phyloP scores from a whole-genome alignment of 64 coral and sea anemone species.

The Actinia equina region DNA sequence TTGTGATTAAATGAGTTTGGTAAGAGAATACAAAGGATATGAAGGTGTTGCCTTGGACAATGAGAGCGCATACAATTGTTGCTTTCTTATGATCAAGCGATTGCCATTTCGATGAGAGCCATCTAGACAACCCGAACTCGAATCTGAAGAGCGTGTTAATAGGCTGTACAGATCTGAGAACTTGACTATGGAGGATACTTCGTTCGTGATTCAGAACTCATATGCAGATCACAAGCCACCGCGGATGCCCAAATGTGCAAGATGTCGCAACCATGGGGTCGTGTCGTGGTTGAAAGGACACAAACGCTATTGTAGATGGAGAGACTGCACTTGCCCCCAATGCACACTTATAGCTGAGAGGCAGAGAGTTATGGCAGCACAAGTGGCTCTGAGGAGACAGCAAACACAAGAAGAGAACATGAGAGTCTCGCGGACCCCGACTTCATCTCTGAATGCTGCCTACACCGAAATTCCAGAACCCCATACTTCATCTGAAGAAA shows the following conservation, averaged over 20 bases:
- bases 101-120: constrained; percentile 6
- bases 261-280: constrained; percentile 86
- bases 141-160: not conserved
- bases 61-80: constrained; percentile 7
- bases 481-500: not conserved
- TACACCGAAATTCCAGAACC: not conserved
- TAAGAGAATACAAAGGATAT: constrained; percentile 3
- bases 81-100: not conserved
- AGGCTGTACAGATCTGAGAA: not conserved
- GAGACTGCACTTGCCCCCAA: constrained; percentile 92
- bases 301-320: constrained; percentile 91
- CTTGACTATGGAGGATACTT: constrained; percentile 35
- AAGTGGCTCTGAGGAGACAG: constrained; percentile 88
- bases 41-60: constrained; percentile 18
- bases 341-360: constrained; percentile 93
- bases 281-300: constrained; percentile 92
- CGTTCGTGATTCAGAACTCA: constrained; percentile 13
- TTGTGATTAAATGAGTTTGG: constrained; percentile 16
- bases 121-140: not conserved
- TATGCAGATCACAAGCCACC: constrained; percentile 49
- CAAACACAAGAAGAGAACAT: constrained; percentile 83
- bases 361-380: constrained; percentile 95
- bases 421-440: not conserved
- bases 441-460: not conserved
- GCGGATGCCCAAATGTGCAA: constrained; percentile 80